Conservation (phyloP, 1,140 invertebrate genomes). For the Danaus plexippus region DNA sequence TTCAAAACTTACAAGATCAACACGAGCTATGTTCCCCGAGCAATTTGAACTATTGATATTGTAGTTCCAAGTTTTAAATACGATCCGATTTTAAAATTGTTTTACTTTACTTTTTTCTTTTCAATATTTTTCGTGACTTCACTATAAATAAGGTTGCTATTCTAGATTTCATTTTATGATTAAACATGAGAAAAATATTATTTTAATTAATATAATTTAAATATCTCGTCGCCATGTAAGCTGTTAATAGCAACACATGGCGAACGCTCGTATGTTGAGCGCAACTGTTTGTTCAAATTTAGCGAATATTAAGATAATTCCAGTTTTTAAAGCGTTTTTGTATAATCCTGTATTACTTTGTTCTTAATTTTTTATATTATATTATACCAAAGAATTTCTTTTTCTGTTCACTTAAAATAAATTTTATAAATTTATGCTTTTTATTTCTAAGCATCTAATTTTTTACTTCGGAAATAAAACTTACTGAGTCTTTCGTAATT, state of each 20-base stretch:
- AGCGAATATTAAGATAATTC: conserved; percentile 7
- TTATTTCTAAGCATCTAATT: background rate
- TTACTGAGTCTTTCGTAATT: conserved; percentile 10
- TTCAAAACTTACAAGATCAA: conserved; percentile 33
- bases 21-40: conserved; percentile 21
- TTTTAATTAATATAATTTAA: conserved; percentile 9
- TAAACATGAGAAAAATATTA: background rate
- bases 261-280: conserved; percentile 8
- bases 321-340: background rate
- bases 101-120: no score
- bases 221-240: background rate
- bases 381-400: background rate
- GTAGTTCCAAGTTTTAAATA: conserved; percentile 19
- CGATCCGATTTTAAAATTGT: background rate
- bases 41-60: conserved; percentile 28
- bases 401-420: background rate
- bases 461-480: conserved; percentile 7
- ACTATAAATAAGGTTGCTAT: no score
- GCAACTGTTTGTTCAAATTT: conserved; percentile 12
- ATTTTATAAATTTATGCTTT: background rate
- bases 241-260: conserved; percentile 5
- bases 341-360: background rate
- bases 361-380: no score
- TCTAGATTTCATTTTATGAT: background rate
- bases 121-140: no score